Base-by-base conservation (phyloP, 2,797 vertebrate species). In the Sebastes cheni region DNA sequence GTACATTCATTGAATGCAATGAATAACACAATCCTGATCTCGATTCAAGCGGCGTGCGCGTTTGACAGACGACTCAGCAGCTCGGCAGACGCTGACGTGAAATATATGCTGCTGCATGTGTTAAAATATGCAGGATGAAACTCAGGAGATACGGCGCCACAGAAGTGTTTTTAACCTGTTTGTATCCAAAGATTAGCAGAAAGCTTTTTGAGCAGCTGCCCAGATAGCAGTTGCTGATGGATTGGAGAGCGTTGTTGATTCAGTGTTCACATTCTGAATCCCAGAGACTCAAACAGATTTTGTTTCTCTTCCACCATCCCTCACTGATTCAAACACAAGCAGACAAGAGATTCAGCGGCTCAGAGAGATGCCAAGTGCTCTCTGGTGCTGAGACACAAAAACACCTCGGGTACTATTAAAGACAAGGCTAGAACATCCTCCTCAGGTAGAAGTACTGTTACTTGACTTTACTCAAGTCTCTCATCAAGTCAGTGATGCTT, bases 91-190 rank as follows among this genome's bases (percentile, higher is more conserved):
- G 61, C 73, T 64, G 72, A 60, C 75, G 73, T 81, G 82, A 86
- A 84, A 91, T 91, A 82, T 84, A 72, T 67, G 83, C 82, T 79
- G 75, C 79, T 67, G 55, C 75, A 12, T 3, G 76, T 89, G 84
- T 84, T 89, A 81, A 91, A 87, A 93, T 88, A 89, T 88, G 83
- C 84, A 83, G 88, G 80, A 72, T 67, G 73, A 82, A 80, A 85
- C 68, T 74, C 67, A 72, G 77, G 30, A 77, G 86, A 76, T 30
- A 34, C 4, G 18, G 55, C 7, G 34, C 42, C 12, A 30, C 66
- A 60, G 23, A 81, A 65, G 83, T 65, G 70, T 73, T 84, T 77
- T 67, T 80, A 90, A 87, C 84, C 77, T 81, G 9, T 75, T 65
- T 60, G 46, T 18, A n/a, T 58, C 55, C 60, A 25, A 23, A 82